phyloP scores from a whole-genome alignment of 1,140 invertebrate species.

The Zaprionus lachaisei region DNA sequence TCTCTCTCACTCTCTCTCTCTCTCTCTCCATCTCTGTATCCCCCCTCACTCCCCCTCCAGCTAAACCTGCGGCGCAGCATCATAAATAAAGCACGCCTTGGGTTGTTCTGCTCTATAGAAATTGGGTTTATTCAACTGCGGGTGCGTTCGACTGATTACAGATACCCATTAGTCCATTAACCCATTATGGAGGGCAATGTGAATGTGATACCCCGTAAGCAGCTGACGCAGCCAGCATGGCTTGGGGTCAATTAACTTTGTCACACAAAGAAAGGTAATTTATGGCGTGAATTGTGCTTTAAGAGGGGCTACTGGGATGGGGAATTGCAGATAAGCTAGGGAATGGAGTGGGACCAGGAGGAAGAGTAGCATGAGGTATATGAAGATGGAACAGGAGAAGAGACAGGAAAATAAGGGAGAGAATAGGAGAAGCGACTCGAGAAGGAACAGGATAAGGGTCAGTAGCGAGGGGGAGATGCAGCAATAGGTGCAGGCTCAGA shows the following conservation, averaged over 20 bases:
- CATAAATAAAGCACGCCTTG: background rate
- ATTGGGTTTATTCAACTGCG: slow-evolving; percentile 38
- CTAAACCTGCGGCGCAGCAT: background rate
- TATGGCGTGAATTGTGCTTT: background rate
- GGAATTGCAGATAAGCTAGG: background rate
- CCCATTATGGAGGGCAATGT: background rate
- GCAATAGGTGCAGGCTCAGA: too few species aligned
- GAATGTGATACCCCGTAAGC: slow-evolving; percentile 1
- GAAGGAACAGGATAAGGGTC: too few species aligned
- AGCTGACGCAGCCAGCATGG: background rate
- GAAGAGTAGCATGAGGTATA: background rate
- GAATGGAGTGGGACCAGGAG: background rate
- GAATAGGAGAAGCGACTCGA: too few species aligned
- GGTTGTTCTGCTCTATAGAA: background rate
- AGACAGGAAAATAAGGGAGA: background rate
- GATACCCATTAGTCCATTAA: slow-evolving; percentile 4
- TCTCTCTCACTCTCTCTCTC: background rate
- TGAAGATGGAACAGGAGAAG: background rate
- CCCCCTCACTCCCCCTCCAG: background rate
- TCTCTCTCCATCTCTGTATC: too few species aligned
- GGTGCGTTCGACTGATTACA: slow-evolving; percentile 5
- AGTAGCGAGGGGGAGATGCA: too few species aligned
- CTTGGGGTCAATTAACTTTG: slow-evolving; percentile 5
- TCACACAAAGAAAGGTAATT: slow-evolving; percentile 2
- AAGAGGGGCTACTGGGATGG: too few species aligned